phyloP scores from a whole-genome alignment of 2,113 vertebrate genomes.

The Rhabdornis inornatus region DNA sequence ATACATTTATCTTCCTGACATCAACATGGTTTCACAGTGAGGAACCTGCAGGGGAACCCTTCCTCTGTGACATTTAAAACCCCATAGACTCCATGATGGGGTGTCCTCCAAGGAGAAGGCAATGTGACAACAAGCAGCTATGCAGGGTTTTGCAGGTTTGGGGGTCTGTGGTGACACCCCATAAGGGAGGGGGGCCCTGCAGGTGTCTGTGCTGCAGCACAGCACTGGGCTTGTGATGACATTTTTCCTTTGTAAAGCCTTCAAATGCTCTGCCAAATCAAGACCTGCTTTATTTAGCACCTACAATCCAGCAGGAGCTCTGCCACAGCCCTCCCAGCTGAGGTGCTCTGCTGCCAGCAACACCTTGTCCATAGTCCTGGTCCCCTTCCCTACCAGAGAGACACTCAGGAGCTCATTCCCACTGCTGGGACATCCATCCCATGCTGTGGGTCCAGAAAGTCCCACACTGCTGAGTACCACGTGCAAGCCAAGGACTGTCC shows the following conservation, averaged over 20 bases:
- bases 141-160: neutral
- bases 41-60: neutral
- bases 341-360: fast-evolving
- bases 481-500: neutral
- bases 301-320: neutral
- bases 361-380: neutral
- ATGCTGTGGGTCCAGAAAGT: neutral
- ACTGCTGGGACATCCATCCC: neutral
- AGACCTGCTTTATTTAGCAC: neutral
- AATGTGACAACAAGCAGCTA: neutral
- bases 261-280: neutral
- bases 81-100: neutral
- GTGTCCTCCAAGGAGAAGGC: neutral
- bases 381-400: neutral
- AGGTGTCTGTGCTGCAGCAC: neutral
- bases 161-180: neutral
- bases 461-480: neutral
- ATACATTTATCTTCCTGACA: neutral
- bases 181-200: neutral
- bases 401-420: fast-evolving
- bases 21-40: neutral
- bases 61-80: neutral
- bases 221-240: fast-evolving
- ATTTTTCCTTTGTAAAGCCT: neutral
- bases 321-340: neutral